phyloP scores from a whole-genome alignment of 2,888 invertebrate genomes.

The Mythimna vitellina region DNA sequence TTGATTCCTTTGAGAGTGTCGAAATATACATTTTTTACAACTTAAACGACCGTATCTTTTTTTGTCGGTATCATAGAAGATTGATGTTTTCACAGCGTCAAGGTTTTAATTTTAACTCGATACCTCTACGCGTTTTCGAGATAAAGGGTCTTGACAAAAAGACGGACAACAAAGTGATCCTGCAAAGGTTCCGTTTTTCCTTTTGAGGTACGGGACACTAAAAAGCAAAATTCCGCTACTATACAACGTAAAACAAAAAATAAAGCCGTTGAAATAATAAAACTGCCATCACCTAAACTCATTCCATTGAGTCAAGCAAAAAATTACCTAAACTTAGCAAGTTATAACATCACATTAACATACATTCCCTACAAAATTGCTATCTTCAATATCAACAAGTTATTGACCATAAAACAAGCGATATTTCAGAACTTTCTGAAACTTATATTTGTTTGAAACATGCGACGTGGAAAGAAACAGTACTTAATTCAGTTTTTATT shows the following conservation, averaged over 20 bases:
- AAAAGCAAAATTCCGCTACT: no score
- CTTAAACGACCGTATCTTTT: no score
- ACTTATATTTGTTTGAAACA: slow-evolving; percentile 29
- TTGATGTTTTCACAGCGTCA: no score
- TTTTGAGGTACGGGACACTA: no score
- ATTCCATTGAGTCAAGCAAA: slow-evolving; percentile 7
- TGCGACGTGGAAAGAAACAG: slow-evolving; percentile 21
- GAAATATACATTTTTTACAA: no score
- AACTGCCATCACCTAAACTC: background rate
- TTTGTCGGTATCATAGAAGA: no score
- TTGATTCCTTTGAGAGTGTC: no score
- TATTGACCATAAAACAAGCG: slow-evolving; percentile 33
- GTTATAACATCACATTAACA: slow-evolving; percentile 7
- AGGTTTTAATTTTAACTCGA: no score
- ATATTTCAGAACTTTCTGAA: slow-evolving; percentile 13
- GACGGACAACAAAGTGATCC: no score
- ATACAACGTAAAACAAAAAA: background rate
- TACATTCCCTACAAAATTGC: slow-evolving; percentile 19
- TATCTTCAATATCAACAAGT: slow-evolving; percentile 34
- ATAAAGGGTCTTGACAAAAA: no score
- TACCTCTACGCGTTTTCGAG: no score
- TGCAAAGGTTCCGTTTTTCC: no score
- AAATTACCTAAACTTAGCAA: slow-evolving; percentile 9
- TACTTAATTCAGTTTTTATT: slow-evolving; percentile 1
- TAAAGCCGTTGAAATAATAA: slow-evolving; percentile 1